Conservation (phyloP, 2,888 invertebrate genomes). For the Phania funesta region DNA sequence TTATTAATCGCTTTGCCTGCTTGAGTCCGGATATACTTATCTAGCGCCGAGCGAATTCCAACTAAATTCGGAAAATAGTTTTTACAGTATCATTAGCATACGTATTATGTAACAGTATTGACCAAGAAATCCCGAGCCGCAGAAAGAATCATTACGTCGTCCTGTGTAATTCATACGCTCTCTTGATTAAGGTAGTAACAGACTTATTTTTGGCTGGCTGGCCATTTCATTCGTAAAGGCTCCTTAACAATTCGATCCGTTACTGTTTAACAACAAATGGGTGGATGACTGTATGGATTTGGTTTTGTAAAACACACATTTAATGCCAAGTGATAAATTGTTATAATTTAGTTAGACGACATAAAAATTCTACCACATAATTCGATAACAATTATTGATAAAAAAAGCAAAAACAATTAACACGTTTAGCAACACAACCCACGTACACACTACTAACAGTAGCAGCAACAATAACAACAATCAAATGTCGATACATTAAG, state of each 20-base stretch:
- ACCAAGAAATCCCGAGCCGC: too few relatives aligned
- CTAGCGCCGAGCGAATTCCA: too few relatives aligned
- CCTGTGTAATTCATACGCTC: too few relatives aligned
- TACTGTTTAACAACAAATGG: not conserved
- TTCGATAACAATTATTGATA: slow-evolving; percentile 54
- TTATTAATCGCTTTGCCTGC: too few relatives aligned
- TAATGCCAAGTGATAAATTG: slow-evolving; percentile 42
- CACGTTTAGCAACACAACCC: slow-evolving; percentile 27
- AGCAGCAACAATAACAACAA: not conserved
- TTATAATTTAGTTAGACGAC: slow-evolving; percentile 49
- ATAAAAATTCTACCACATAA: slow-evolving; percentile 13
- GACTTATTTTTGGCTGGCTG: not conserved
- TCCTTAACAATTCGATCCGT: not conserved
- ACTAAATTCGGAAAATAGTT: too few relatives aligned
- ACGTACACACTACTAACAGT: not conserved
- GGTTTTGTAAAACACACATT: slow-evolving; percentile 44
- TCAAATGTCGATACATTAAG: not conserved
- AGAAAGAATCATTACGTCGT: too few relatives aligned
- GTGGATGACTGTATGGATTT: slow-evolving; percentile 24
- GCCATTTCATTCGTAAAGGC: not conserved
- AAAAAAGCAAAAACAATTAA: slow-evolving; percentile 10
- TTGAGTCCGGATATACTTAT: too few relatives aligned
- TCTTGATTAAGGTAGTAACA: not conserved
- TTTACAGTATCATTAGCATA: too few relatives aligned
- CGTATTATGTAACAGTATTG: too few relatives aligned